Base-by-base conservation (phyloP, 2,113 vertebrate genomes). In the Psittacus erithacus region DNA sequence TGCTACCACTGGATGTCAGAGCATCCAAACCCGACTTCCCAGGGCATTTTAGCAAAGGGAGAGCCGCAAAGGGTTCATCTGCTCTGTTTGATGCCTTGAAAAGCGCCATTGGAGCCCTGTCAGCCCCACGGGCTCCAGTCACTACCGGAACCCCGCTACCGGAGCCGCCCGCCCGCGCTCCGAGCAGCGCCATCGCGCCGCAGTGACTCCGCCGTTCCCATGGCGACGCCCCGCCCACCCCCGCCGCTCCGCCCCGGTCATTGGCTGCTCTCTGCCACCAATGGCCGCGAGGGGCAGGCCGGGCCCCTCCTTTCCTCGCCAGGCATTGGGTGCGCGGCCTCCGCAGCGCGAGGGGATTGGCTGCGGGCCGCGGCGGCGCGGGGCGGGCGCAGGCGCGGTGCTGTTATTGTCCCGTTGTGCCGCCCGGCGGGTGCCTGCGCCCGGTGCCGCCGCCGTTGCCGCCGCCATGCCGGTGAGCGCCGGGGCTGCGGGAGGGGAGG, bases 371-470 rank as follows among this genome's bases (percentile, higher is more conserved):
- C 17, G 10, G 57, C 6, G 13, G 17, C 5, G 6, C 11, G 50
- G 88, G 92, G 87, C 65, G 35, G 19, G 91, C 78, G 91, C 68
- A 80, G 46, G 86, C 67, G 94, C 92, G 6, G 55, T 52, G 76
- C 55, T 35, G 83, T 88, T 63, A 92, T 95, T 97, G 96, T 97
- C 47, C 55, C 75, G 57, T 17, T n/a, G 93, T 38, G 69, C 67
- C 57, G 4, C 10, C 6, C 19, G 53, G 38, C 31, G 31, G 59
- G 24, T 7, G 25, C 8, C 7, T 9, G 81, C 7, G 41, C 23
- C 2, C 8, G 29, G 47, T 4, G 86, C 31, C 3, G 28, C 8
- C 49, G 41, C 57, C 27, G 35, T 49, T 49, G 25, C 35, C 1
- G 17, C 27, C 84, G 79, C 35, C 53, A 93, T 89, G 94, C 94